Evolutionary conservation across 1,140 invertebrate species (phyloP), one percentile per base, ranked within the genome.

Genomic region (Brachionus calyciflorus): DNA sequence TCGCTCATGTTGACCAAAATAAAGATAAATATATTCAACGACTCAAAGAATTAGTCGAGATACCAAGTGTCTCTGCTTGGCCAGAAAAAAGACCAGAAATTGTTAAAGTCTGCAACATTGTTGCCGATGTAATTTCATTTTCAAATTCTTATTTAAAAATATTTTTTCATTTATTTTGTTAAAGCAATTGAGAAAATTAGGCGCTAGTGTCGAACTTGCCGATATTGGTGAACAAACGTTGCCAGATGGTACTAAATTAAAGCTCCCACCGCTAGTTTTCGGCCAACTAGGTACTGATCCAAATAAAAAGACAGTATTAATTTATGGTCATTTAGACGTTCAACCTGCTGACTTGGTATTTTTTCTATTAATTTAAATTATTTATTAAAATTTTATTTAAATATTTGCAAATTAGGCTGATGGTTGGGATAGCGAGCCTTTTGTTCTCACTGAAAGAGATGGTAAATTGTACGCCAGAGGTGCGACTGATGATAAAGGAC

Each of bases 321-420:
- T 99, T 57, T 99, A 99, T 86, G 96, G 96, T 0, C 96, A 99
- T 87, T 89, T 99, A 80, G 96, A 99, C 88, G 96, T 98, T 1
- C 96, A 98, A 84, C 95, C 96, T 49, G 96, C 96, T 7, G 81
- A 90, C 4, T 90, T 89, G 81, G 86, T 87, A 49, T 46, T 53
- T 69, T 37, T n/a, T n/a, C 24, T 46, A 21, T 28, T 41, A 26
- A 28, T 21, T 21, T 26, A 48, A 53, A 28, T 9, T 19, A 7
- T 30, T 28, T 68, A n/a, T 5, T n/a, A 17, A 1, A 5, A 46
- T 3, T 17, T 28, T 9, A 24, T 53, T 44, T 19, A 10, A 30
- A 19, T 40, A 46, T 51, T 63, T 78, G 76, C 78, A n/a, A n/a
- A n/a, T 3, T 77, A 87, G 82, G 90, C 91, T 79, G 94, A 98